Conservation (phyloP, 1,140 invertebrate species). For the Teleogryllus occipitalis region DNA sequence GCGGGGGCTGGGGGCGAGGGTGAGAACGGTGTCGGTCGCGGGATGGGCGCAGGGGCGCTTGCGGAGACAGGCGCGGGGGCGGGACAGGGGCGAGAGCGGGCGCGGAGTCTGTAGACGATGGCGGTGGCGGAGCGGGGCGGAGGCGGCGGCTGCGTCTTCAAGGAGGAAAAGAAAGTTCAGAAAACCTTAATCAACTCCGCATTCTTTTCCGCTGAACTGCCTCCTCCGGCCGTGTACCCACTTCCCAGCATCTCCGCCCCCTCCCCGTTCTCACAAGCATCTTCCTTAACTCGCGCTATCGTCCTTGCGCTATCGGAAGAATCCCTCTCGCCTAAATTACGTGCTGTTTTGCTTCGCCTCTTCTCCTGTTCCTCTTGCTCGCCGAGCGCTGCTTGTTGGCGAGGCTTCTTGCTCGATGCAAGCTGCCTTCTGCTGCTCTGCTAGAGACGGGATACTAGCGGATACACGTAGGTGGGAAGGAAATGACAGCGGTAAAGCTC, state of each 20-base stretch:
- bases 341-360: background rate
- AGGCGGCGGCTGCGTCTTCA: background rate
- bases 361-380: background rate
- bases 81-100: background rate
- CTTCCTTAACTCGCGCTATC: background rate
- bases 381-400: too few species aligned
- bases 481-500: too few species aligned
- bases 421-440: too few species aligned
- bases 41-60: too few species aligned
- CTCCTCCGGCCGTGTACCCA: background rate
- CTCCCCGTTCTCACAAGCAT: background rate
- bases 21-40: too few species aligned
- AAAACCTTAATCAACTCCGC: constrained; percentile 4
- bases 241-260: background rate
- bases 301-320: background rate
- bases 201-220: background rate
- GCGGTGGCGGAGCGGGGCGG: too few species aligned
- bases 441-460: too few species aligned
- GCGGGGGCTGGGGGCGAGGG: too few species aligned
- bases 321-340: background rate
- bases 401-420: too few species aligned
- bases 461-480: too few species aligned
- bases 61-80: background rate
- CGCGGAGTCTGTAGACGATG: background rate
- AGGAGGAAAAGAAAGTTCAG: background rate